Base-by-base conservation (phyloP, 2,797 vertebrate genomes). In the Phyllotis vaccarum region DNA sequence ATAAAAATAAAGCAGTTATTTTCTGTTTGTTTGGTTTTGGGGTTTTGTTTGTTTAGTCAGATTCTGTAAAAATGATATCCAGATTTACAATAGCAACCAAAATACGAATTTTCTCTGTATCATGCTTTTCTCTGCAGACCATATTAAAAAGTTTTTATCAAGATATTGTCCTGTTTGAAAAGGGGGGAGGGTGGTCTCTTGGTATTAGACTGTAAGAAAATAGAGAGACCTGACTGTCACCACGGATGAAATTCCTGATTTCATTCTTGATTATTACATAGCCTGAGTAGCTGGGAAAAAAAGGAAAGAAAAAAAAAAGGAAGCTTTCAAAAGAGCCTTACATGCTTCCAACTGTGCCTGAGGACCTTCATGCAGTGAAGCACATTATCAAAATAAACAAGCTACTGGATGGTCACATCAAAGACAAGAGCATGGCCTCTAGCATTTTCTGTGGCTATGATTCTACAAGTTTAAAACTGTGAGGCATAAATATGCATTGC, bases 31-130 rank as follows among this genome's bases (percentile, higher is more conserved):
- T 74, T 74, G 22, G 24, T 34, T 27, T 52, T n/a, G n/a, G n/a
- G n/a, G n/a, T n/a, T n/a, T n/a, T 13, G 58, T 66, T 85, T 49
- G 11, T 49, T 85, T 52, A 52, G 14, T 75, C 40, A 21, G 49
- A 66, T 17, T 86, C 82, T 86, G 81, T 89, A 97, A 96, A 96
- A 95, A 95, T 92, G 91, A 96, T 96, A 60, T 95, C 85, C 52
- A 96, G 86, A 97, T 91, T 97, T 97, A 95, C 97, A 96, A 94
- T 94, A 94, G 90, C 70, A 97, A 83, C 88, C 96, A 93, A 75
- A 83, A 43, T 94, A 85, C 91, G 27, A 76, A 31, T 81, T 64
- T 92, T 54, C n/a, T 60, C 21, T 96, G 0, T 60, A 70, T 83
- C 72, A 66, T 94, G 78, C 22, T 91, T 96, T 87, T 90, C 88